Evolutionary conservation across 2,113 vertebrate species (phyloP), one percentile per base, ranked within the genome.

Genomic region (Hippocampus abdominalis): DNA sequence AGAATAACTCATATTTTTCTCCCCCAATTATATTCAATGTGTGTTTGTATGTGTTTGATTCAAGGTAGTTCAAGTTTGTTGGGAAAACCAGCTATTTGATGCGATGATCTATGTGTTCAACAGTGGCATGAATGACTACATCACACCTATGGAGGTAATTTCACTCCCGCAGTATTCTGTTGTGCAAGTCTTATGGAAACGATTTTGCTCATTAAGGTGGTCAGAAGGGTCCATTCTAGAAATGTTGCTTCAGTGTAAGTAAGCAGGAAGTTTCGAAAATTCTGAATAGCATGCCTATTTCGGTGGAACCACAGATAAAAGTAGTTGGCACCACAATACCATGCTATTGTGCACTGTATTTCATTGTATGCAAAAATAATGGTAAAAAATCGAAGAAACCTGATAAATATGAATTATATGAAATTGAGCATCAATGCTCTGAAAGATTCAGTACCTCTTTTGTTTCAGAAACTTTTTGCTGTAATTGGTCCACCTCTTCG

Each of bases 51-150:
- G 13, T 90, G 66, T 84, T 73, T 77, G 59, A 73, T 70, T 89
- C 59, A 69, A 98, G 97, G 94, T 98, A 48, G 95, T 99, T 69
- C 92, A 93, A 6, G 93, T 98, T 49, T 99, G 96, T 79, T 99
- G 97, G 97, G 93, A 96, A 71, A 96, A 98, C 81, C 93, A 83
- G 29, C 92, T 99, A 0, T 96, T 96, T 12, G 97, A 99, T 86
- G 97, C 96, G 54, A 95, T 98, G 95, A 95, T 99, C 82, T 99
- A 98, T 0, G 94, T 98, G 61, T 98, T 95, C 84, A 99, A 96
- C 91, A 95, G 94, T 18, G 96, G 97, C 0, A 98, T 97, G 94
- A 99, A 99, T 42, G 96, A 99, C 79, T 99, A 96, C 84, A 94
- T 98, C 48, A 95, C 93, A 61, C 97, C 97, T 2, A 96, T 99